Base-by-base conservation (phyloP, 2,797 vertebrate genomes). In the Chelon auratus region DNA sequence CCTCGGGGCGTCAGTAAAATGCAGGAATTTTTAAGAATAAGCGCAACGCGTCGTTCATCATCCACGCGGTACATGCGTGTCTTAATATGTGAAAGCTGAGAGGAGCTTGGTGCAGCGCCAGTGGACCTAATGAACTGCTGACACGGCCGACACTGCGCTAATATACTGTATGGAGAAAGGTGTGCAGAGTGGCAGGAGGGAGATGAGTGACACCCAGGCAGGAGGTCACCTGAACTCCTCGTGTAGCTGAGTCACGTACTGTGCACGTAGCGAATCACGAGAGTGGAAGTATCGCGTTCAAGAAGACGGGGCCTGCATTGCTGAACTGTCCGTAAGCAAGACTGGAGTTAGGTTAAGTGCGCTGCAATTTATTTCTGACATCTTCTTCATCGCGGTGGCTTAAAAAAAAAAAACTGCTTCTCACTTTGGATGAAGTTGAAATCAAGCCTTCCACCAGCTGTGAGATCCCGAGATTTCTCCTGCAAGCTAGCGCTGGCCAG, bases 81-180 rank as follows among this genome's bases (percentile, higher is more conserved):
- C 53, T 75, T 17, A 64, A 61, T 33, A 13, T 45, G 43, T 54
- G 79, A 57, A 81, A 63, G 72, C 53, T 36, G 54, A 78, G 68
- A 40, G 17, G 47, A 30, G 60, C 45, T 62, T 65, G 73, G 64
- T 26, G 3, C 1, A 3, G 13, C 3, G 61, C 53, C 76, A 55
- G 37, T 14, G 15, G 42, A 39, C 17, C 22, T 57, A 50, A 81
- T 75, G 61, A 64, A 61, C 72, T 58, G 68, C 82, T 75, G 83
- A 83, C 72, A 58, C 1, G 57, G 66, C 57, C 15, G 68, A 54
- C 60, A 40, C 26, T 7, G 40, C 7, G 47, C 17, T 70, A 42
- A 70, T 39, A 42, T 42, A 36, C 30, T 40, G 62, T 43, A 47
- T 15, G 24, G 30, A 51, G 53, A 56, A 51, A 55, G 17, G 50